Evolutionary conservation across 2,797 vertebrate genomes (phyloP).

Genomic region (Natrix natrix): DNA sequence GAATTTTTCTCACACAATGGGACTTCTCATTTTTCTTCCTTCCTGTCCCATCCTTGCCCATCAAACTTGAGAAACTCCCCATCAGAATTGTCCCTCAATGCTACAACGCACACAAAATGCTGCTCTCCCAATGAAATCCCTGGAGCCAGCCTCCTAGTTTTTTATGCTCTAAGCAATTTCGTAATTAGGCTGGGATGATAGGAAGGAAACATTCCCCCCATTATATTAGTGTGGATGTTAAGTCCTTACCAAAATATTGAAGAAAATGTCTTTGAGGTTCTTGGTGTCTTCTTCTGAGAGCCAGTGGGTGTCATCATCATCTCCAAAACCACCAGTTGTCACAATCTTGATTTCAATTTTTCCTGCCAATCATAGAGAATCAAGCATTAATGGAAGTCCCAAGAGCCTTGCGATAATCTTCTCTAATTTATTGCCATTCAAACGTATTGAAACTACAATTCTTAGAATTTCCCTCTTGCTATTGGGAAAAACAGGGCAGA

Average conservation of each 20-base stretch:
- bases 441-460: background rate
- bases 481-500: background rate
- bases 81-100: background rate
- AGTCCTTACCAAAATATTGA: constrained; percentile 86
- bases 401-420: no score
- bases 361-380: constrained; percentile 66
- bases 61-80: background rate
- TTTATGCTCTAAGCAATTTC: background rate
- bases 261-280: constrained; percentile 91
- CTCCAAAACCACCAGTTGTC: constrained; percentile 77
- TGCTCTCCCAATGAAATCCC: no score
- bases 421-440: background rate
- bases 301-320: constrained; percentile 83
- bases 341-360: constrained; percentile 96
- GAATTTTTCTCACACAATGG: background rate
- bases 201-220: background rate
- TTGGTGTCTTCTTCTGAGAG: constrained; percentile 91
- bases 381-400: background rate
- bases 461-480: background rate
- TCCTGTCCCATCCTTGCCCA: background rate
- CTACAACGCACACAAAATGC: background rate
- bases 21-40: background rate
- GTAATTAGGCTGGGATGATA: background rate
- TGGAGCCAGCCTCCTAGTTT: background rate
- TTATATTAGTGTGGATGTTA: background rate